Evolutionary conservation across 2,113 vertebrate species (phyloP).

Genomic region (Rhinolophus ferrumequinum): DNA sequence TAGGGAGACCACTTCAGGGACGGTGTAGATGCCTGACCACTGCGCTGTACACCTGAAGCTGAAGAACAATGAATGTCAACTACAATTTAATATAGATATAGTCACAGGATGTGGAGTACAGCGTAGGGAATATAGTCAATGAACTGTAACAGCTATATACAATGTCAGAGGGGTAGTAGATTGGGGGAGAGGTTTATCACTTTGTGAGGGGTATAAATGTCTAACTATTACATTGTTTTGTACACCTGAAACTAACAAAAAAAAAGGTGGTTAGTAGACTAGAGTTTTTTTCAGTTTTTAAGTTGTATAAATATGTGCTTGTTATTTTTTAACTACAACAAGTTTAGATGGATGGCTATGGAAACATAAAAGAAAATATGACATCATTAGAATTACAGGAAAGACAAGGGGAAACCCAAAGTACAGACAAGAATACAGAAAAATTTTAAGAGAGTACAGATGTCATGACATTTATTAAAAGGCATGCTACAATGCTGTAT

Average conservation of each 20-base stretch:
- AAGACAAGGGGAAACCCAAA: constrained; percentile 78
- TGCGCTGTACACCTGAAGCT: too few relatives aligned
- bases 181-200: too few relatives aligned
- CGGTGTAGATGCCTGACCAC: too few relatives aligned
- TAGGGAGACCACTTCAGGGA: too few relatives aligned
- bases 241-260: background rate
- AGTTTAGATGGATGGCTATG: constrained; percentile 71
- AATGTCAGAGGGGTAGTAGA: too few relatives aligned
- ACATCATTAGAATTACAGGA: constrained; percentile 75
- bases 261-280: background rate
- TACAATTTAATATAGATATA: too few relatives aligned
- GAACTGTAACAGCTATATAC: too few relatives aligned
- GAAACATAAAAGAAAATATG: constrained; percentile 58
- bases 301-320: background rate
- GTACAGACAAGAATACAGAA: constrained; percentile 87
- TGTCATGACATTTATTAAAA: constrained; percentile 92
- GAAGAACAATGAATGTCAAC: too few relatives aligned
- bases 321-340: constrained; percentile 13
- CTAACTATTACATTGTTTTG: too few relatives aligned
- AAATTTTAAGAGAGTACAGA: constrained; percentile 86
- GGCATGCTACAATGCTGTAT: constrained; percentile 89
- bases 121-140: too few relatives aligned
- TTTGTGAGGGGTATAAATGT: too few relatives aligned
- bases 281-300: background rate
- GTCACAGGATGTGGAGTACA: too few relatives aligned